These are phyloP conservation scores for Pogonophryne albipinna DNA, from an alignment of 2,797 vertebrate genomes.

Conservation along the genomic window DNA sequence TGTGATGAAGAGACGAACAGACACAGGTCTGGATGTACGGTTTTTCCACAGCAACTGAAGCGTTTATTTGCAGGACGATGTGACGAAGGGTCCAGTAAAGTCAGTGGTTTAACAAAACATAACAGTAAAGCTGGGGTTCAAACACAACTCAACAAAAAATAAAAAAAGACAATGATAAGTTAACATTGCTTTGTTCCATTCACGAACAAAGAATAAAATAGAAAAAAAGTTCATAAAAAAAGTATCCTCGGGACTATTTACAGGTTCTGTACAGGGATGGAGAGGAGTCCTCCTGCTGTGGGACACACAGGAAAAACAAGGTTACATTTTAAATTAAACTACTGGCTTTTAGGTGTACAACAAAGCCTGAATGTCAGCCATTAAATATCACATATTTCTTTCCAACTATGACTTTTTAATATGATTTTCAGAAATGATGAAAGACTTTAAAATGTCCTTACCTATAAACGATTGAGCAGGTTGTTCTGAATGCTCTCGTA, in stretches of 20 bases:
- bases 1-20: background rate
- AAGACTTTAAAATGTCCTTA: conserved; percentile 30
- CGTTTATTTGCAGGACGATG: conserved; percentile 66
- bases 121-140: conserved; percentile 3
- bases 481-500: conserved; percentile 92
- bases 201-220: too few relatives aligned
- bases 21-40: conserved; percentile 8
- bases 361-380: background rate
- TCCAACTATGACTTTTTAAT: background rate
- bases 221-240: too few relatives aligned
- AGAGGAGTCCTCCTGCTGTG: too few relatives aligned
- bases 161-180: too few relatives aligned
- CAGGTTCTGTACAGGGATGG: too few relatives aligned
- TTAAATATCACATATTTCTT: background rate
- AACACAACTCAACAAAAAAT: conserved; percentile 3
- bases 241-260: too few relatives aligned
- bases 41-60: conserved; percentile 14
- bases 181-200: too few relatives aligned
- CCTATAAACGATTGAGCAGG: conserved; percentile 91
- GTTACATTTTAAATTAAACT: too few relatives aligned
- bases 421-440: background rate
- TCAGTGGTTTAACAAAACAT: conserved; percentile 28
- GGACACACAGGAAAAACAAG: too few relatives aligned
- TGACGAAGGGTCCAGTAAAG: conserved; percentile 37
- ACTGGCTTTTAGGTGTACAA: background rate